A percentile compares a stretch with the other conserved stretches of the same genome.
phyloP scores from a whole-genome alignment of 2,797 vertebrate species.

The Sitta carolinensis region DNA sequence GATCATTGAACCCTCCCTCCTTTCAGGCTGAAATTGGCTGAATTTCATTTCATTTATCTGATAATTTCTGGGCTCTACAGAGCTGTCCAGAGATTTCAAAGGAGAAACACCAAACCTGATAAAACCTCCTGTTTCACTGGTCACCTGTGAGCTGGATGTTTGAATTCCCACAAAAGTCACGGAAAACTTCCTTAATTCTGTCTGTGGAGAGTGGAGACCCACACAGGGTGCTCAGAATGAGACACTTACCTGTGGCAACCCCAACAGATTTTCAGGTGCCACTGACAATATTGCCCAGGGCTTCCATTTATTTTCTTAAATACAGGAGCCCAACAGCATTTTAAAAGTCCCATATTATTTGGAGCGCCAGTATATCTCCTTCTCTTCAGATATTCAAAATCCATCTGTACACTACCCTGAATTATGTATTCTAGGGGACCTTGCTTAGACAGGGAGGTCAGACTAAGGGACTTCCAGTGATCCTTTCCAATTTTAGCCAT shows the following conservation, averaged over 20 bases:
- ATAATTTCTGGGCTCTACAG: neutral
- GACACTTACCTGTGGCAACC: neutral
- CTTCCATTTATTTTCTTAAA: neutral
- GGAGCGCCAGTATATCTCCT: neutral
- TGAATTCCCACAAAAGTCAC: neutral
- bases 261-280: neutral
- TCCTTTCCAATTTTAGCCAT: neutral
- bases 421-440: rapidly evolving
- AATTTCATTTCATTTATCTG: neutral
- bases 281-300: neutral
- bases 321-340: neutral
- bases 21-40: neutral
- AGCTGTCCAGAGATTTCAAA: neutral
- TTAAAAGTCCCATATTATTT: neutral
- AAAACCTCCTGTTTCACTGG: neutral
- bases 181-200: neutral
- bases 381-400: neutral
- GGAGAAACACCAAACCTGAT: neutral
- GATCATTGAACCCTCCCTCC: rapidly evolving
- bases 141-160: neutral
- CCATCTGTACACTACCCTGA: neutral
- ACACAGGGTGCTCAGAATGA: neutral
- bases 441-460: neutral
- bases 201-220: neutral
- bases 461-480: neutral